Conservation (phyloP, 2,113 vertebrate species). For the Tetraodon nigroviridis region DNA sequence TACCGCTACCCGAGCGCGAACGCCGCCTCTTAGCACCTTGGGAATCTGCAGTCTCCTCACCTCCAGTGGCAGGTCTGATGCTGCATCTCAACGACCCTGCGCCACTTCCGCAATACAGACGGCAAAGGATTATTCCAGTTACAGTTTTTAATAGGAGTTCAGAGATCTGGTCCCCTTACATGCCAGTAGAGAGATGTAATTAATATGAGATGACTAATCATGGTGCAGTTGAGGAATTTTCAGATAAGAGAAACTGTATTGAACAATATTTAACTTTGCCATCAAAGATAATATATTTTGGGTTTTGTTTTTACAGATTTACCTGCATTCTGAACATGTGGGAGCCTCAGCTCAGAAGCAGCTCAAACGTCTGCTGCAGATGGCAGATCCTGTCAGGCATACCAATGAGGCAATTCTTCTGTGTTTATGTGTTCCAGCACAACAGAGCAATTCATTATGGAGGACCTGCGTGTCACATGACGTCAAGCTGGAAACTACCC, state of each 20-base stretch:
- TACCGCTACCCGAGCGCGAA: slow-evolving; percentile 7
- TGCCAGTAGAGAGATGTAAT: background rate
- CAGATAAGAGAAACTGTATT: no score
- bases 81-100: background rate
- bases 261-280: no score
- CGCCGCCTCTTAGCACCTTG: slow-evolving; percentile 1
- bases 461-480: slow-evolving; percentile 22
- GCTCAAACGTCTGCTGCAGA: background rate
- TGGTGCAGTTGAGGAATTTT: no score
- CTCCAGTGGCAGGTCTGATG: slow-evolving; percentile 6
- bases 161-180: background rate
- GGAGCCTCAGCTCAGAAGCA: background rate
- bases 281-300: no score
- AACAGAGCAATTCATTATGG: slow-evolving; percentile 24
- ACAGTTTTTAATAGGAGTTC: background rate
- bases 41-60: slow-evolving; percentile 6
- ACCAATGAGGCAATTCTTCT: slow-evolving; percentile 5
- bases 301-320: background rate
- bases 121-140: background rate
- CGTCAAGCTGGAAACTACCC: background rate
- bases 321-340: background rate
- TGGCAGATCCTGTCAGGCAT: slow-evolving; percentile 5
- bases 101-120: background rate
- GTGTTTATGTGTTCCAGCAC: slow-evolving; percentile 1
- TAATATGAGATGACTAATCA: no score